Evolutionary conservation across 2,888 invertebrate species (phyloP), one percentile per base, ranked within the genome.

Genomic region (Alloplasta piceator): DNA sequence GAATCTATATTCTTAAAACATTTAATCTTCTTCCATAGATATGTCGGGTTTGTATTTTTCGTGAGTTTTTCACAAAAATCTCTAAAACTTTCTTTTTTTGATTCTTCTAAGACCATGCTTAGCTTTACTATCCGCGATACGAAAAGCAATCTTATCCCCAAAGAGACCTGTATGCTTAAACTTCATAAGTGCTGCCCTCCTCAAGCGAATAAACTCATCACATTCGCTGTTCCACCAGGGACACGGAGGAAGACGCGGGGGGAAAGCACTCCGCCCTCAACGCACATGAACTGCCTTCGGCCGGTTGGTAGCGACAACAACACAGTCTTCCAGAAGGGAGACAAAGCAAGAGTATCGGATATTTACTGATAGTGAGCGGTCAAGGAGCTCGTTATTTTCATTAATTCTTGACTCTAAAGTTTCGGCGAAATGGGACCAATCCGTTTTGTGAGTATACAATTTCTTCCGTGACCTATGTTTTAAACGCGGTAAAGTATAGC

Each of bases 1-100:
- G 38, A 74, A 74, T 6, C 66, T n/a, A n/a, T 43, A 67, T 73
- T 78, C 50, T 73, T 74, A 6, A 74, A 73, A 26, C 73, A 60
- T 52, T 74, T 78, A 4, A 78, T 14, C 38, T 52, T 74, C 9
- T 14, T 63, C 68, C 78, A 74, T 46, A 74, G 7, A 48, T 55
- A 41, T n/a, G n/a, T n/a, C n/a, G n/a, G n/a, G n/a, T n/a, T n/a
- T n/a, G n/a, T n/a, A n/a, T n/a, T n/a, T n/a, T n/a, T n/a, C n/a
- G n/a, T n/a, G n/a, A n/a, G n/a, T n/a, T n/a, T n/a, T n/a, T n/a
- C n/a, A n/a, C n/a, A 66, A 61, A n/a, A 72, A 79, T 0, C 5
- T 52, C 4, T 52, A n/a, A 60, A 79, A 79, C 1, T 38, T 68
- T 43, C 68, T 10, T 60, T 39, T 75, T 36, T 75, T 75, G n/a